Conservation (phyloP, 2,888 invertebrate genomes). For the Machimus atricapillus region DNA sequence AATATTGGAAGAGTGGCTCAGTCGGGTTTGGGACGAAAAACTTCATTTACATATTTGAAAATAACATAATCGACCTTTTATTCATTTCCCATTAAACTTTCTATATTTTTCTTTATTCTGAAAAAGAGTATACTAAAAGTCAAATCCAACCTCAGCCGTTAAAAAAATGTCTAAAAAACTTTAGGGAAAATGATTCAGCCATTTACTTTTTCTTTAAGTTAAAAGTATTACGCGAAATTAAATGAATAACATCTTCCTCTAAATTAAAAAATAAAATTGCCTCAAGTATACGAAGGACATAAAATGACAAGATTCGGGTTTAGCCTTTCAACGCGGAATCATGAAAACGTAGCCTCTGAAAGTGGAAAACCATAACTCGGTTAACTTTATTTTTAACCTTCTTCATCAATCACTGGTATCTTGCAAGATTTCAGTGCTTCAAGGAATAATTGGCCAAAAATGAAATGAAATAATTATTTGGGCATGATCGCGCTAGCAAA, state of each 20-base stretch:
- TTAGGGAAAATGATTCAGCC: no score
- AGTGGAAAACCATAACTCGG: neutral
- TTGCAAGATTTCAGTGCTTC: neutral
- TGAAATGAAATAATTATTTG: neutral
- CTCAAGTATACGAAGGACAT: neutral
- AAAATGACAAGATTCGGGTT: neutral
- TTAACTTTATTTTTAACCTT: neutral
- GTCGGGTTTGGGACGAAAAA: no score
- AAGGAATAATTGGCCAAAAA: neutral
- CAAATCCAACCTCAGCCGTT: no score
- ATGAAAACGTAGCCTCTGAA: neutral
- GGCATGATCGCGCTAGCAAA: neutral
- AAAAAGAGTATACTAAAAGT: no score
- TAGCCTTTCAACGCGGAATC: neutral
- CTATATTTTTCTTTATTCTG: no score
- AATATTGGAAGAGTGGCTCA: no score
- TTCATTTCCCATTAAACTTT: no score
- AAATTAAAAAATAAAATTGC: neutral
- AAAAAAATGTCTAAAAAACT: no score
- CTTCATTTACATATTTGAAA: no score
- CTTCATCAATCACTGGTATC: neutral
- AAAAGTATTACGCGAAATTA: no score
- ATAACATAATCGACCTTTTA: no score
- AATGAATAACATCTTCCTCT: neutral
- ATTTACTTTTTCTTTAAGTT: no score